Percentiles rank a stretch among this genome's conserved stretches.
These are phyloP conservation scores for Istiophorus platypterus DNA, from an alignment of 2,113 vertebrate genomes.

Conservation along the genomic window DNA sequence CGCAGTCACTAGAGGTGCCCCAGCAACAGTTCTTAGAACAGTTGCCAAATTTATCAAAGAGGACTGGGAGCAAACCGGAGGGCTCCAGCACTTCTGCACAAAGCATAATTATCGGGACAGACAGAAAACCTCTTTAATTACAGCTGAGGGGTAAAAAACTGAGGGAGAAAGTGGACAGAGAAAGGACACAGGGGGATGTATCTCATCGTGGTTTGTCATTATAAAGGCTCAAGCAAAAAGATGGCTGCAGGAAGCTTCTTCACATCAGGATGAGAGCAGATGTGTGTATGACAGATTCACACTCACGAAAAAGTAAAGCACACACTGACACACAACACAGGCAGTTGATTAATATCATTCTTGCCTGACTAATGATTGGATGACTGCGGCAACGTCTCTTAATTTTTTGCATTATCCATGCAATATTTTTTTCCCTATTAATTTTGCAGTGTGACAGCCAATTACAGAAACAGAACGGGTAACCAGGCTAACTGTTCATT, in stretches of 20 bases:
- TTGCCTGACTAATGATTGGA: slow-evolving; percentile 28
- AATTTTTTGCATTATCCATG: slow-evolving; percentile 24
- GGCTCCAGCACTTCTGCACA: slow-evolving; percentile 35
- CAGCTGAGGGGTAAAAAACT: slow-evolving; percentile 35
- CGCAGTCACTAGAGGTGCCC: slow-evolving; percentile 48
- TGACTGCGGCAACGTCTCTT: slow-evolving; percentile 24
- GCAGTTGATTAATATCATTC: not conserved
- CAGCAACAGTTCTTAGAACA: slow-evolving; percentile 39
- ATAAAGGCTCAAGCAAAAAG: not conserved
- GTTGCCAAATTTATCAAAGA: slow-evolving; percentile 62
- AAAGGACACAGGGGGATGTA: not conserved
- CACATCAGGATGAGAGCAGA: not conserved
- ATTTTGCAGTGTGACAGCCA: slow-evolving; percentile 68
- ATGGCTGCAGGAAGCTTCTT: not conserved
- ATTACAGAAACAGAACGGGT: slow-evolving; percentile 70
- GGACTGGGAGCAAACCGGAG: slow-evolving; percentile 40
- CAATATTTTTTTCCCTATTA: slow-evolving; percentile 52
- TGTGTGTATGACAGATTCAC: slow-evolving; percentile 9
- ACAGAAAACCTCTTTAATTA: slow-evolving; percentile 65
- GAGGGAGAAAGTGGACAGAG: slow-evolving; percentile 5
- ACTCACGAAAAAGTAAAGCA: not conserved
- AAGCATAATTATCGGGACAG: slow-evolving; percentile 59
- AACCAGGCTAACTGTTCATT: slow-evolving; percentile 61
- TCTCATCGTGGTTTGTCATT: not conserved
- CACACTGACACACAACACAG: not conserved